Base-by-base conservation (phyloP, 2,797 vertebrate species). In the Aulostomus chinensis region DNA sequence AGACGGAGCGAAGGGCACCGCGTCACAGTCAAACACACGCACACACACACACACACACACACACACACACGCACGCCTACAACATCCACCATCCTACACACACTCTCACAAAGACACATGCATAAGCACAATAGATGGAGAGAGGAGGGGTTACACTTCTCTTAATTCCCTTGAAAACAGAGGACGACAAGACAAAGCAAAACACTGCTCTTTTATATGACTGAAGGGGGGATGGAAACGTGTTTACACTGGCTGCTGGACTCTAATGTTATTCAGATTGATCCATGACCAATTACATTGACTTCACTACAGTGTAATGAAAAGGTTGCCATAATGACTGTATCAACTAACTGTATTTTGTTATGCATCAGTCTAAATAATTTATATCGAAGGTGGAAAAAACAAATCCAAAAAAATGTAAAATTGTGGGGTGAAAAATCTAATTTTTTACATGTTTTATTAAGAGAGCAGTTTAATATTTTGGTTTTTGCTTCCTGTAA, bases 1-100 rank as follows among this genome's bases (percentile, higher is more conserved):
- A 83, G 76, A 48, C 13, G 4, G 61, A 73, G 63, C n/a, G 54
- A 81, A 81, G 72, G 74, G 48, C 73, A 67, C 39, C 43, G 52
- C n/a, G 30, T 76, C 75, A 68, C 58, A 76, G 50, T 50, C 66
- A 62, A 26, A 24, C 64, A 48, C 45, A 18, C 46, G 39, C 53
- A 58, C 66, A 41, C 2, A 13, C 24, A 13, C 51, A 32, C 13
- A 26, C 54, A n/a, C 49, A 11, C 6, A 41, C 33, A 25, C 28
- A 57, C 18, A 60, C 36, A 20, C 42, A 43, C 1, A 47, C 7
- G 4, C 24, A 5, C 24, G 9, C 24, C 6, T 7, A 31, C 29
- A 12, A 12, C 12, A 12, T n/a, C 11, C 29, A 12, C 4, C 12
- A 31, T 31, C 12, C 29, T 31, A 26, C 45, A 36, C 45, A 24